Evolutionary conservation across 1,140 invertebrate genomes (phyloP), one percentile per base, ranked within the genome.

Genomic region (Amyelois transitella): DNA sequence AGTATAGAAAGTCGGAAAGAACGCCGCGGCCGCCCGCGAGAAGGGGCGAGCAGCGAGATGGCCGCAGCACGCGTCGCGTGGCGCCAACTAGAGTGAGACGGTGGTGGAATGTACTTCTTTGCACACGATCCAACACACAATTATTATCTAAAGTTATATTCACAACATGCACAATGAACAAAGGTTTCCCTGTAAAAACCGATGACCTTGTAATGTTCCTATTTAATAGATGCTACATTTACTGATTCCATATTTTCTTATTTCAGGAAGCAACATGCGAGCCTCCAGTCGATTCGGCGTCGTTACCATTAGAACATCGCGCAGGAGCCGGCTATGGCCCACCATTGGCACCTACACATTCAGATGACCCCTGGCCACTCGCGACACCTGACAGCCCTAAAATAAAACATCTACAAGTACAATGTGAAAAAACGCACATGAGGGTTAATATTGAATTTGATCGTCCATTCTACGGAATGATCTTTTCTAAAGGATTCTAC

Each of bases 391-490:
- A 97, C 72, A 96, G 96, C 77, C 96, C 96, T 1, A 95, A 96
- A 79, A 97, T 97, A 64, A 96, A 96, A 77, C 94, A 96, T 71
- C 83, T 98, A 21, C 96, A 98, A 87, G 97, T 98, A 43, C 96
- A 97, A 77, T 98, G 97, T 83, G 96, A 98, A 82, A 98, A 98
- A 86, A 97, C 96, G 38, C 94, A 96, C 75, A 98, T 98, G 96
- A 90, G 96, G 20, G 96, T 98, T 6, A 96, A 96, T 83, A 96
- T 98, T 66, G 96, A 97, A 79, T 98, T 98, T 87, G 96, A 98
- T 78, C 90, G 96, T 21, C 96, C 97, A 0, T 98, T 98, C 88
- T 97, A 97, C 82, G 97, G 97, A 3, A 97, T 98, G 93, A 97
- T 98, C 63, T 98, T 98, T 90, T 97, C 95, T 51, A 97, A 97